phyloP scores from a whole-genome alignment of 2,797 vertebrate species.

The Hyperoplus immaculatus region DNA sequence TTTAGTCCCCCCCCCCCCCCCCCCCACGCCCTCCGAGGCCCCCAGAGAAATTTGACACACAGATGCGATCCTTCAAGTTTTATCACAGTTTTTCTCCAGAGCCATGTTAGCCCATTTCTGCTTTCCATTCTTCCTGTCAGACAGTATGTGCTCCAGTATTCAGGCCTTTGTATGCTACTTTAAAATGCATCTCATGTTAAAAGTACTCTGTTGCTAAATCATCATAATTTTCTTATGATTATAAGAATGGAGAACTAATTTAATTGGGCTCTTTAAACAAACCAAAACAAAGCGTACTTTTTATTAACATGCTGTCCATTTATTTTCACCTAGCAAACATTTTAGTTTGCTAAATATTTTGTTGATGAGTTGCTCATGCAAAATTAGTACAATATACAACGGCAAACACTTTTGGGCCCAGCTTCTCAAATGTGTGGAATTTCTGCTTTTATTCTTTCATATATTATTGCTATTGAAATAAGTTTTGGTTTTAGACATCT shows the following conservation, averaged over 20 bases:
- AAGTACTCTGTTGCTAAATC: too few relatives aligned
- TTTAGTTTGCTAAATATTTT: background rate
- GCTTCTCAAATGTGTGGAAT: background rate
- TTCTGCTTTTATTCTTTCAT: background rate
- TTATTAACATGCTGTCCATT: background rate
- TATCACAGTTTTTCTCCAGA: conserved; percentile 46
- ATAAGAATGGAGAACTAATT: too few relatives aligned
- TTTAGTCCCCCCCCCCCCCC: background rate
- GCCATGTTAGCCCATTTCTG: conserved; percentile 1
- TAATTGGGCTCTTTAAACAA: background rate
- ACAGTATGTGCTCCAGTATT: background rate
- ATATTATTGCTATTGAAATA: too few relatives aligned
- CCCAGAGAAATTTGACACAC: conserved; percentile 73
- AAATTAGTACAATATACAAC: background rate
- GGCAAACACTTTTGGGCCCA: background rate
- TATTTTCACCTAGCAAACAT: background rate
- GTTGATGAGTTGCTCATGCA: background rate
- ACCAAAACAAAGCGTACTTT: background rate
- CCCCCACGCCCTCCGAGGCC: conserved; percentile 39
- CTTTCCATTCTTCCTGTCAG: conserved; percentile 7
- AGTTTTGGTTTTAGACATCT: too few relatives aligned
- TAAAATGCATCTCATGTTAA: background rate
- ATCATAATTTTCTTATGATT: too few relatives aligned
- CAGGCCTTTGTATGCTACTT: background rate
- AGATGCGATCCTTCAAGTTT: conserved; percentile 66